Evolutionary conservation across 2,888 invertebrate species (phyloP).

Genomic region (Agrilus biguttatus): DNA sequence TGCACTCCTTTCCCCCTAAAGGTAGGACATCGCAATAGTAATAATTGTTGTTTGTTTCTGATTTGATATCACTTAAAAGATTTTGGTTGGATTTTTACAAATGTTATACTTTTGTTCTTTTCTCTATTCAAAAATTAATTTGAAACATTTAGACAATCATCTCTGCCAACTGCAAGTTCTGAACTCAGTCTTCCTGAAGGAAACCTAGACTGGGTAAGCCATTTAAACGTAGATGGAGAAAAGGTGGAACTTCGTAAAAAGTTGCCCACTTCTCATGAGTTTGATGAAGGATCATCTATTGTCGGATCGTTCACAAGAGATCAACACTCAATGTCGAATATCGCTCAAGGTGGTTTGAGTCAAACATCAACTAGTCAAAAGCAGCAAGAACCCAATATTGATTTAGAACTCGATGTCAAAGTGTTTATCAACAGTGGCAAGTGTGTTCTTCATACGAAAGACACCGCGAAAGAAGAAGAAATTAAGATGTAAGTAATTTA

Average conservation of each 20-base stretch:
- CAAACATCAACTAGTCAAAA: slow-evolving; percentile 30
- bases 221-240: slow-evolving; percentile 49
- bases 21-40: too few species aligned
- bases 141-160: slow-evolving; percentile 45
- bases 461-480: slow-evolving; percentile 53
- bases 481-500: slow-evolving; percentile 34
- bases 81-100: slow-evolving; percentile 1
- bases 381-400: slow-evolving; percentile 78
- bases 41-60: not conserved
- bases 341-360: slow-evolving; percentile 18
- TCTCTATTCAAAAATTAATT: slow-evolving; percentile 1
- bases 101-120: not conserved
- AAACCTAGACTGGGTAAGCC: slow-evolving; percentile 43
- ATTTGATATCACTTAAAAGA: too few species aligned
- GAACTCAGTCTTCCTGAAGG: slow-evolving; percentile 49
- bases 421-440: slow-evolving; percentile 94
- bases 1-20: too few species aligned
- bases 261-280: slow-evolving; percentile 25
- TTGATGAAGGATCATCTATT: slow-evolving; percentile 23
- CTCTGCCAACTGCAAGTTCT: slow-evolving; percentile 60
- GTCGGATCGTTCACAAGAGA: slow-evolving; percentile 18
- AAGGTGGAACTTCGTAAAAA: slow-evolving; percentile 48
- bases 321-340: slow-evolving; percentile 7
- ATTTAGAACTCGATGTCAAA: slow-evolving; percentile 91
- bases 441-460: slow-evolving; percentile 90